Percentiles rank a stretch among this genome's conserved stretches.
Conservation (phyloP, 1,140 invertebrate species). For the Aphis craccivora region DNA sequence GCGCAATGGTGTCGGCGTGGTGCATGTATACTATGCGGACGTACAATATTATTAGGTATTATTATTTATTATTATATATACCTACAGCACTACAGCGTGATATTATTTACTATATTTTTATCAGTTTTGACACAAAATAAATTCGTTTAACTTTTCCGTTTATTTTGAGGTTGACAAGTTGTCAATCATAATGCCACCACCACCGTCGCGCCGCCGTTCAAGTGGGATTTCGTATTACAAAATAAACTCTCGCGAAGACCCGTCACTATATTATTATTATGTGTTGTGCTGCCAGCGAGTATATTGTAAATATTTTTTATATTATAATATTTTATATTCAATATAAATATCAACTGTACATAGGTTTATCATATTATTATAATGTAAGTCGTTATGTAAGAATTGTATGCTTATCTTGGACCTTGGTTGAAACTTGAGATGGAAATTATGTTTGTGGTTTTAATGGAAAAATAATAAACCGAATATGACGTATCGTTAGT, state of each 20-base stretch:
- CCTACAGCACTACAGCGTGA: not conserved
- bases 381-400: not conserved
- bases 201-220: not conserved
- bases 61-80: not conserved
- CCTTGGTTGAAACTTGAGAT: not conserved
- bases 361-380: not conserved
- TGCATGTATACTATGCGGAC: too few relatives aligned
- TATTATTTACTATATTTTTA: not conserved
- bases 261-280: constrained; percentile 8
- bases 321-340: not conserved
- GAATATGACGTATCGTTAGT: not conserved
- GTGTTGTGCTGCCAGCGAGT: not conserved
- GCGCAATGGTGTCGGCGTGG: too few relatives aligned
- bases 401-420: not conserved
- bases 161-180: constrained; percentile 38
- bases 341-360: not conserved
- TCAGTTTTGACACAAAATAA: not conserved
- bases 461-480: not conserved
- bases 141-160: constrained; percentile 30
- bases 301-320: not conserved
- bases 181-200: constrained; percentile 34
- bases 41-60: not conserved
- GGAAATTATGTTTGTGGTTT: not conserved
- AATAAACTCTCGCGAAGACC: not conserved
- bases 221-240: constrained; percentile 5